These are phyloP conservation scores for Paraplagusia blochii DNA, from an alignment of 2,113 vertebrate genomes.

Conservation along the genomic window DNA sequence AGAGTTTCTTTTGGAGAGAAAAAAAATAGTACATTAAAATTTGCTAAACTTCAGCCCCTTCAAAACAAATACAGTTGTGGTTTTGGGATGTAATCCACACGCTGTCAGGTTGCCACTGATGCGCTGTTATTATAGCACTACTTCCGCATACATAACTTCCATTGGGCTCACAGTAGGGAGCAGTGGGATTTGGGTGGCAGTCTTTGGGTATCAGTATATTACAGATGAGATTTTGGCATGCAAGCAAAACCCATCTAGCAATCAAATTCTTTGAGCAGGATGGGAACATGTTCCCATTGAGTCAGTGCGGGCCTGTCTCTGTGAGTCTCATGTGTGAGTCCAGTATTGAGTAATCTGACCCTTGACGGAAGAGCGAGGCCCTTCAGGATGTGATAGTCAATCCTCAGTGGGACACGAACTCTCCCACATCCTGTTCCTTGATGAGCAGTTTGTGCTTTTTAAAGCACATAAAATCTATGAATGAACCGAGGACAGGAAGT, in stretches of 20 bases:
- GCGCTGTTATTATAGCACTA: too few species aligned
- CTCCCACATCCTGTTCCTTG: constrained; percentile 62
- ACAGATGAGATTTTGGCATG: too few species aligned
- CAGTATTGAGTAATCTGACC: constrained; percentile 28
- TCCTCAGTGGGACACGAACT: constrained; percentile 43
- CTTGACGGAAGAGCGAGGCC: constrained; percentile 26
- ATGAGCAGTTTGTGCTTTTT: constrained; percentile 30
- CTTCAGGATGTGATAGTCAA: constrained; percentile 29
- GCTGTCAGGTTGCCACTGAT: too few species aligned
- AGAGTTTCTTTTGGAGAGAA: too few species aligned
- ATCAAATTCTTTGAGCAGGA: not conserved
- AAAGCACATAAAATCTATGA: constrained; percentile 28
- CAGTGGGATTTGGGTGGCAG: too few species aligned
- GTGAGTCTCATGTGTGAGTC: constrained; percentile 17
- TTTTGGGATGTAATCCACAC: too few species aligned
- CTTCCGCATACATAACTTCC: too few species aligned
- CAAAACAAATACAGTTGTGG: too few species aligned
- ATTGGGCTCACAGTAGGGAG: too few species aligned
- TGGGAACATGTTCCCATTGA: constrained; percentile 8
- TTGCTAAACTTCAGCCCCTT: too few species aligned
- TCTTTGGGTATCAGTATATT: too few species aligned
- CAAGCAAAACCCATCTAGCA: constrained; percentile 1
- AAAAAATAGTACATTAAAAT: too few species aligned
- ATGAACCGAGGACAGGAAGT: constrained; percentile 12
- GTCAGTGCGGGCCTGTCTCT: constrained; percentile 9